These are phyloP conservation scores for Cisticola juncidis DNA, from an alignment of 2,113 vertebrate genomes.

Conservation along the genomic window DNA sequence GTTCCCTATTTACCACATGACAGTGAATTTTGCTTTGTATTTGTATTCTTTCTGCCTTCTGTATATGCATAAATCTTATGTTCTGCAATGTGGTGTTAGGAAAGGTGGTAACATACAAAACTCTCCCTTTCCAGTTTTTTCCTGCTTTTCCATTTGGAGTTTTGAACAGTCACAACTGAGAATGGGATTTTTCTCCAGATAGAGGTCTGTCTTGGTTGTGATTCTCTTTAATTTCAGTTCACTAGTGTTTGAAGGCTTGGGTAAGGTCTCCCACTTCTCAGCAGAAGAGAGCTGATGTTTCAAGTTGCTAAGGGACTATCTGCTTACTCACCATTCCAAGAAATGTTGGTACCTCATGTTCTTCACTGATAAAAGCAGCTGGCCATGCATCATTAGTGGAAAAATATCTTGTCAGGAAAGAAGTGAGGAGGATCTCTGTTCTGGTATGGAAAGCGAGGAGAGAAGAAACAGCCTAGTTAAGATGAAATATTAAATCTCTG, in stretches of 20 bases:
- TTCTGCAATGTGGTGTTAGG: not conserved
- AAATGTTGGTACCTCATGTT: not conserved
- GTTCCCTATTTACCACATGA: not conserved
- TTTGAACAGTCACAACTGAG: not conserved
- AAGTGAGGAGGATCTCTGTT: not conserved
- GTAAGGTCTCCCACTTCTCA: not conserved
- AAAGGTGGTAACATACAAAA: not conserved
- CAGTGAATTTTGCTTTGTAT: not conserved
- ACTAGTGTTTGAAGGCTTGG: not conserved
- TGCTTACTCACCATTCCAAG: not conserved
- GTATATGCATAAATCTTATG: fast-evolving
- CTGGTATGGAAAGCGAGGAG: not conserved
- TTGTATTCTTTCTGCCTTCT: not conserved
- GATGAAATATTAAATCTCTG: not conserved
- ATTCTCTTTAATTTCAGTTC: not conserved
- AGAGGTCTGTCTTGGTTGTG: not conserved
- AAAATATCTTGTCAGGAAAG: not conserved
- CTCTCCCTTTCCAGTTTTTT: not conserved
- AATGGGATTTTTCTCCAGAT: not conserved
- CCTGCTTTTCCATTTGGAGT: not conserved
- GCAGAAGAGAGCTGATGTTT: not conserved
- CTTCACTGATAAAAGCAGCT: not conserved
- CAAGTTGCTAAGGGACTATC: not conserved
- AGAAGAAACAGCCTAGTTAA: not conserved
- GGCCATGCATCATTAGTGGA: not conserved